These are phyloP conservation scores for Syrmaticus mikado DNA, from an alignment of 2,113 vertebrate species.

Conservation along the genomic window DNA sequence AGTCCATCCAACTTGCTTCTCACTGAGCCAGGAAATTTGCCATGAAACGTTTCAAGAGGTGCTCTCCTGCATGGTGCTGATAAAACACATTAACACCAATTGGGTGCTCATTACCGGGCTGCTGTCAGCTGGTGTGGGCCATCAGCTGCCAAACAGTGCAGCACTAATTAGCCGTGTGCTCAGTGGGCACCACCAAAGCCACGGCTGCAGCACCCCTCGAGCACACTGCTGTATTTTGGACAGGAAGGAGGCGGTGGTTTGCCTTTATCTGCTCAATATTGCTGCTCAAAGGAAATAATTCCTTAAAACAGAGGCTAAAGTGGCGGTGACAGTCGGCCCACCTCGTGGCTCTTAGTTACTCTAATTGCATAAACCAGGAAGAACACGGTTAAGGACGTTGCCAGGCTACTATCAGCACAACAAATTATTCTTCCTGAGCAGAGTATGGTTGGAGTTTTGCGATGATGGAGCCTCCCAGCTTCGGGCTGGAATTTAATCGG, in stretches of 20 bases:
- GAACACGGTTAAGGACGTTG: slow-evolving; percentile 9
- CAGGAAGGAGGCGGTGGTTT: not conserved
- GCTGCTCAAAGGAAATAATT: not conserved
- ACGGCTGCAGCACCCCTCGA: not conserved
- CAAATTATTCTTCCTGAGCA: not conserved
- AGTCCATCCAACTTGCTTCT: not conserved
- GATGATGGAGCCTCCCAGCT: not conserved
- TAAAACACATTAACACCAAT: not conserved
- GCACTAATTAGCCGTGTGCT: slow-evolving; percentile 48
- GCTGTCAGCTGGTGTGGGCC: not conserved
- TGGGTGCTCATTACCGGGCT: not conserved
- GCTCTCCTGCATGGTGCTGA: not conserved
- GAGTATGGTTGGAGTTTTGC: not conserved
- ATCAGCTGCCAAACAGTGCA: slow-evolving; percentile 26
- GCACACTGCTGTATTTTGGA: not conserved
- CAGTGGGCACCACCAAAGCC: not conserved
- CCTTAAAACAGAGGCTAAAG: not conserved
- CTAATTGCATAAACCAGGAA: slow-evolving; percentile 57
- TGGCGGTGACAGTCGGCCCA: not conserved
- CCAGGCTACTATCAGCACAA: slow-evolving; percentile 60
- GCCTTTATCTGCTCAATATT: not conserved
- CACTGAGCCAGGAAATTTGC: not conserved
- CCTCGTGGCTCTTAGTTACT: slow-evolving; percentile 58
- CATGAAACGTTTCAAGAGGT: not conserved
- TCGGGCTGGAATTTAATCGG: slow-evolving; percentile 29